Base-by-base conservation (phyloP, 2,797 vertebrate species). In the Pseudomugil tenellus region DNA sequence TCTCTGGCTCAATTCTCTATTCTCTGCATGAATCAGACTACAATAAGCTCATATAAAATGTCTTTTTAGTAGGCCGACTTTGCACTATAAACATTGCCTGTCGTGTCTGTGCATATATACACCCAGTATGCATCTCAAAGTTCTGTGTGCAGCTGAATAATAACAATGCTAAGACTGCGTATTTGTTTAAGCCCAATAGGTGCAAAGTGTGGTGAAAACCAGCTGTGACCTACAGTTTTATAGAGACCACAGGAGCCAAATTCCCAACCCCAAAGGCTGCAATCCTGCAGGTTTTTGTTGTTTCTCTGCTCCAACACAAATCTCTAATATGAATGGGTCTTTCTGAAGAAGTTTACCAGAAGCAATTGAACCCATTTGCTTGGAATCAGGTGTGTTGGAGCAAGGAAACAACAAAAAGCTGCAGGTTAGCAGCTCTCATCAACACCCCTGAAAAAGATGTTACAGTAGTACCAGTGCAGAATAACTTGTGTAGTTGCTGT, bases 21-120 rank as follows among this genome's bases (percentile, higher is more conserved):
- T 21, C 7, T 46, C n/a, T 46, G 43, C n/a, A 21, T n/a, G 43
- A 46, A 21, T 46, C 10, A 46, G 9, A 46, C 19, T 46, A 46
- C n/a, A 21, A 80, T 51, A 62, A 69, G 51, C 39, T 52, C 46
- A 71, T 62, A 62, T 46, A 74, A 25, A 32, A 79, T 56, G 58
- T 35, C 52, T 74, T 29, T 62, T 58, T 23, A 14, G 48, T 26
- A 59, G 52, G n/a, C 53, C 8, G 67, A 51, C 60, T 43, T 21
- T 46, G 66, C 66, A 74, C 77, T 82, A 74, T 64, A 74, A 58
- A 75, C 70, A 21, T 35, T 63, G 58, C 72, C 64, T 58, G 52
- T 73, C 67, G 34, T 52, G 41, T 72, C 32, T 72, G 0, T 70
- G 65, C 74, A 70, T 41, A 43, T 57, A n/a, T 69, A 52, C 57